phyloP scores from a whole-genome alignment of 2,888 invertebrate species.

The Drosophila melanocephala region DNA sequence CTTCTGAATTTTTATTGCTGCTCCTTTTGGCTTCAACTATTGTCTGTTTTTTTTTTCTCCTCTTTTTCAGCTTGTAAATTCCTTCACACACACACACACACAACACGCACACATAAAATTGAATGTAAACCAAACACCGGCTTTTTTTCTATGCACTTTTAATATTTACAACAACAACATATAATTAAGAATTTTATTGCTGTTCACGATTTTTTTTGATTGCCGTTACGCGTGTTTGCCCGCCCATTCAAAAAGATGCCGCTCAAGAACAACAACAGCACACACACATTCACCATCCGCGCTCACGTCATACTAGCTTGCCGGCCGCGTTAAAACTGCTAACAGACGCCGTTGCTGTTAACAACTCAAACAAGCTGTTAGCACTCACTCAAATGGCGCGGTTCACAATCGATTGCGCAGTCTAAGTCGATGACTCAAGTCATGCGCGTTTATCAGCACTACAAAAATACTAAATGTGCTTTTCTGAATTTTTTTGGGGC shows the following conservation, averaged over 20 bases:
- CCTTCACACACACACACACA: slow-evolving; percentile 36
- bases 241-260: slow-evolving; percentile 70
- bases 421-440: not conserved
- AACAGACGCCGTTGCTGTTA: slow-evolving; percentile 14
- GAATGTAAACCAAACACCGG: slow-evolving; percentile 63
- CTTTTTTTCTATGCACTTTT: slow-evolving; percentile 43
- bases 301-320: slow-evolving; percentile 40
- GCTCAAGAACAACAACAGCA: slow-evolving; percentile 51
- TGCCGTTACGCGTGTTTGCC: slow-evolving; percentile 74
- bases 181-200: slow-evolving; percentile 64
- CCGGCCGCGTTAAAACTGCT: slow-evolving; percentile 55
- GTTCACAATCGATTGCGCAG: not conserved
- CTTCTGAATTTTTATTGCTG: slow-evolving; percentile 77
- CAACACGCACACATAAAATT: slow-evolving; percentile 45
- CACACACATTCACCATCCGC: slow-evolving; percentile 41
- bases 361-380: slow-evolving; percentile 16
- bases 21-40: slow-evolving; percentile 58
- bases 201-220: slow-evolving; percentile 57
- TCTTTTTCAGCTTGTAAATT: slow-evolving; percentile 58
- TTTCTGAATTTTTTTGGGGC: not conserved
- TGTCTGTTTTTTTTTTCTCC: slow-evolving; percentile 63
- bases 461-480: not conserved
- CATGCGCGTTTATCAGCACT: not conserved
- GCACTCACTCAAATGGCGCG: not conserved
- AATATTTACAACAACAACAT: slow-evolving; percentile 26